These are phyloP conservation scores for Onychostruthus taczanowskii DNA, from an alignment of 2,113 vertebrate species.

Conservation along the genomic window DNA sequence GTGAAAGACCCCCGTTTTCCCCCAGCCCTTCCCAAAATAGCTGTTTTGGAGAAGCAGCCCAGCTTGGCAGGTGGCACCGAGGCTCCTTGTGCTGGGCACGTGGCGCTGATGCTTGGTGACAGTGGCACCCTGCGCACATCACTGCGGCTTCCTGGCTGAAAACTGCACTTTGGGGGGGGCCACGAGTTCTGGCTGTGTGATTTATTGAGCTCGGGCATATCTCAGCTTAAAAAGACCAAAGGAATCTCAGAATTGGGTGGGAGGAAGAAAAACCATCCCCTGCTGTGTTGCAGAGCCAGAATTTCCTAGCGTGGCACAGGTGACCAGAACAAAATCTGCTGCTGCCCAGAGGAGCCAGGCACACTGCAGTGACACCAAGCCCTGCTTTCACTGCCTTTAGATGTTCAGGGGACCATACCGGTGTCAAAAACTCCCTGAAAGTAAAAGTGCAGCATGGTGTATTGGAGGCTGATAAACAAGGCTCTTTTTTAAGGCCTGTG, in stretches of 20 bases:
- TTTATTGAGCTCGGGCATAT: not conserved
- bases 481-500: slow-evolving; percentile 64
- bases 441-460: not conserved
- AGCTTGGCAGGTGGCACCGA: not conserved
- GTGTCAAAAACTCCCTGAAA: not conserved
- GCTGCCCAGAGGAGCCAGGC: not conserved
- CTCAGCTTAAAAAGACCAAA: not conserved
- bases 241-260: not conserved
- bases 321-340: not conserved
- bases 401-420: not conserved
- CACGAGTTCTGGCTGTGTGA: not conserved
- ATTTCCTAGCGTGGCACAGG: rapidly evolving
- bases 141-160: not conserved
- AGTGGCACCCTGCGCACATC: not conserved
- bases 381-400: not conserved
- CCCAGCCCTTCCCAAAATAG: not conserved
- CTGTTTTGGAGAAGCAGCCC: not conserved
- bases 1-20: rapidly evolving
- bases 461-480: slow-evolving; percentile 55
- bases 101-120: not conserved
- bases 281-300: not conserved
- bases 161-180: not conserved
- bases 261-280: not conserved
- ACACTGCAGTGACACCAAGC: not conserved
- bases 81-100: rapidly evolving